Conservation (phyloP, 2,113 vertebrate genomes). For the Chamaea fasciata region DNA sequence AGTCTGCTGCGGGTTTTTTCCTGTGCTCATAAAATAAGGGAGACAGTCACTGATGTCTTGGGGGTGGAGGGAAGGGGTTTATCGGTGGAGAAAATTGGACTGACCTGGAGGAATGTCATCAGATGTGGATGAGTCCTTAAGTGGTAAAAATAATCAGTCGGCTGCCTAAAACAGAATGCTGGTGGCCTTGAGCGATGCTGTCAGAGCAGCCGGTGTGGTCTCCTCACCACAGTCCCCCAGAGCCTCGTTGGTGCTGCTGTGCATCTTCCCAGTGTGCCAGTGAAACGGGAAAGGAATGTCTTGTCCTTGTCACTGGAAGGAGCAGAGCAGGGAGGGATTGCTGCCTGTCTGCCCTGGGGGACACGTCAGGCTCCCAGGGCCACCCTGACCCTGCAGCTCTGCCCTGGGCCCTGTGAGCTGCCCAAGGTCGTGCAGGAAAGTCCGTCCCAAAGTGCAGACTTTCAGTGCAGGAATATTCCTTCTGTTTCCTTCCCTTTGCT, state of each 20-base stretch:
- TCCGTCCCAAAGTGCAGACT: background rate
- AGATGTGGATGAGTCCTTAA: background rate
- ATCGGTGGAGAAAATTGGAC: background rate
- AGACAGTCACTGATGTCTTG: background rate
- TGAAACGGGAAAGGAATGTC: background rate
- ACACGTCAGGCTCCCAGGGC: background rate
- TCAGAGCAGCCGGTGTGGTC: background rate
- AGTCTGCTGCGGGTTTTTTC: background rate
- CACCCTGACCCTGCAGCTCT: background rate
- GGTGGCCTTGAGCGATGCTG: background rate
- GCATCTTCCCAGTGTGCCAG: background rate
- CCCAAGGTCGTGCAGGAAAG: background rate
- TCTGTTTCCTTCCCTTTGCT: background rate
- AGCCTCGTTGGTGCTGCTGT: background rate
- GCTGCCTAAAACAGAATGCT: background rate
- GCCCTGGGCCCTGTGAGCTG: background rate
- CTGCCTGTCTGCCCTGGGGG: background rate
- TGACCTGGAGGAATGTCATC: background rate
- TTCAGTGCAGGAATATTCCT: background rate
- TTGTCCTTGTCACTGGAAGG: background rate
- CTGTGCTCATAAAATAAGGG: background rate
- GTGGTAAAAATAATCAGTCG: constrained; percentile 22
- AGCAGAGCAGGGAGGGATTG: background rate
- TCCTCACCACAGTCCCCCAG: background rate
- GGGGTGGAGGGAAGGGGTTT: background rate